These are phyloP conservation scores for Diorhabda elongata DNA, from an alignment of 1,140 invertebrate genomes.

Conservation along the genomic window DNA sequence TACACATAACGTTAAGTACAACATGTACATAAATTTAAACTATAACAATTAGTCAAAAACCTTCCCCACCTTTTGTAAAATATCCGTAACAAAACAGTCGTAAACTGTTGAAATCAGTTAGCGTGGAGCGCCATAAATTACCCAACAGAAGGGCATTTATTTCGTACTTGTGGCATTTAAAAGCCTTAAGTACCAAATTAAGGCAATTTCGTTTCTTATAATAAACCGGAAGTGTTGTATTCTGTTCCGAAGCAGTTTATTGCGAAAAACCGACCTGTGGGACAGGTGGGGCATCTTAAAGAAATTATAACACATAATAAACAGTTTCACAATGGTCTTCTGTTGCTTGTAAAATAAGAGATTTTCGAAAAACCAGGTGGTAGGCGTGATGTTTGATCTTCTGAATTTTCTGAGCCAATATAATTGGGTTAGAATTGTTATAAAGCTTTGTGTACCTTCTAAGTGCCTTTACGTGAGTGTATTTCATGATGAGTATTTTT, in stretches of 20 bases:
- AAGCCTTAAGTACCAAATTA: conserved; percentile 25
- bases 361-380: conserved; percentile 32
- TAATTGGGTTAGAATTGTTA: neutral
- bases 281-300: conserved; percentile 30
- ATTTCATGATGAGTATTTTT: neutral
- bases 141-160: conserved; percentile 25
- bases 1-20: no score
- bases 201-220: conserved; percentile 12
- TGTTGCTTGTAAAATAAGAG: conserved; percentile 21
- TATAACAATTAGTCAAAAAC: conserved; percentile 13
- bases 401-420: conserved; percentile 5
- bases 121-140: conserved; percentile 12
- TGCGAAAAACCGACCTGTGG: conserved; percentile 25
- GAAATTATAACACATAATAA: conserved; percentile 26
- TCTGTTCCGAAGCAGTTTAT: conserved; percentile 18
- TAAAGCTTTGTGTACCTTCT: neutral
- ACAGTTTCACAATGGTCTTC: conserved; percentile 20
- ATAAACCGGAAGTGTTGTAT: conserved; percentile 25
- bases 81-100: conserved; percentile 11
- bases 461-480: neutral
- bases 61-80: conserved; percentile 8
- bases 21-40: conserved; percentile 9
- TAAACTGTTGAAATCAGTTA: conserved; percentile 12
- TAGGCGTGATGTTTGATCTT: conserved; percentile 34
- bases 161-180: conserved; percentile 26